Base-by-base conservation (phyloP, 2,113 vertebrate species). In the Aegotheles bennettii region DNA sequence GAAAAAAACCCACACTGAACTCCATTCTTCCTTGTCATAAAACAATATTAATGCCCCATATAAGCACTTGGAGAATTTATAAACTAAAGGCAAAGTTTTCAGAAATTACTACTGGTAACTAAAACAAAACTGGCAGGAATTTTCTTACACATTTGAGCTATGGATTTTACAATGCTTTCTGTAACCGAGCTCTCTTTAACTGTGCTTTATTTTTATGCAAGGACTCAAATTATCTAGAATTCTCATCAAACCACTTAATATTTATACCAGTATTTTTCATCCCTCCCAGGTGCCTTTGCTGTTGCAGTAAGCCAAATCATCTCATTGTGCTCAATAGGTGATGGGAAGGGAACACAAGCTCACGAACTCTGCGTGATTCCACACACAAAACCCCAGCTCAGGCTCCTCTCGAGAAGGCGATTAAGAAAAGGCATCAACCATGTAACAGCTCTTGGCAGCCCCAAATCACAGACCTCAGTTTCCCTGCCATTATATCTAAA, bases 101-200 rank as follows among this genome's bases (percentile, higher is more conserved):
- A 84, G 82, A 84, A 94, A 88, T 90, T 85, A 92, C 57, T 75
- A 11, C 24, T 40, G 71, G 88, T 90, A 97, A 95, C 75, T 92
- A 93, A 83, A 95, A 90, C 70, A 92, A 86, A 94, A 38, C 29
- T 33, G 51, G 19, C 13, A 64, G 71, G 47, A 83, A 83, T 86
- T 90, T 65, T 93, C 54, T 94, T 80, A 47, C 33, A 48, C 42
- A 61, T 40, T 67, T 42, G 50, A 90, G 42, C 59, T 85, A 76
- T 24, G 45, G 81, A 83, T 91, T 93, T 93, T 50, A 88, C 29
- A 74, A 13, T 24, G 38, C 67, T 91, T 77, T 77, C 67, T 80
- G 47, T 51, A 84, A 93, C 50, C 4, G 12, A 90, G 57, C 29
- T 50, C 47, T 45, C 56, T 76, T 7, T 7, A 93, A 64, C 26